Evolutionary conservation across 2,797 vertebrate genomes (phyloP).

Genomic region (Corythornis leucogaster): DNA sequence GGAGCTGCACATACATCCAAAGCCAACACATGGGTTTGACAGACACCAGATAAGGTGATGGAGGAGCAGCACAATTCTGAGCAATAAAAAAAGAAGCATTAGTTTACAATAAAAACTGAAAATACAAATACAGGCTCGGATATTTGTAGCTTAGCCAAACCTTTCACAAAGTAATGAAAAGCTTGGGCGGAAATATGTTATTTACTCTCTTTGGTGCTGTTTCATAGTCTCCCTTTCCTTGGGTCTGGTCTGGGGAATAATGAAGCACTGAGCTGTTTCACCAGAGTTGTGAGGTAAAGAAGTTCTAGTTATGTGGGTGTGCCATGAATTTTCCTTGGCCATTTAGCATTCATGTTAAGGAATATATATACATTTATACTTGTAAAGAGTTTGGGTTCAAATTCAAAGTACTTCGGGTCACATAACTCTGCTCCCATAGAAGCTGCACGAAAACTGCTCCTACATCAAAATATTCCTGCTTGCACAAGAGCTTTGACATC

Average conservation of each 20-base stretch:
- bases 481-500: neutral
- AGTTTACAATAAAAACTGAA: neutral
- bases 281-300: neutral
- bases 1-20: neutral
- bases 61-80: neutral
- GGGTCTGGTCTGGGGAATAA: neutral
- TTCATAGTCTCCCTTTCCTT: neutral
- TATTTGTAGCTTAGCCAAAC: neutral
- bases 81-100: neutral
- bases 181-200: neutral
- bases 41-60: neutral
- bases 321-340: neutral
- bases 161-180: neutral
- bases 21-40: neutral
- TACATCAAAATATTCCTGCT: neutral
- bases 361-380: neutral
- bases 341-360: neutral
- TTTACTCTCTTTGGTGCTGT: neutral
- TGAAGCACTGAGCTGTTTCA: neutral
- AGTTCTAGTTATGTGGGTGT: neutral
- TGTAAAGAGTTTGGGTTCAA: neutral
- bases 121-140: neutral
- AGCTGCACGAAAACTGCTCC: neutral
- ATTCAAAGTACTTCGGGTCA: neutral
- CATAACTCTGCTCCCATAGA: fast-evolving